Percentiles rank a stretch among this genome's conserved stretches.
Conservation (phyloP, 92 coral and sea anemone genomes). For the Palythoa grandiflora region DNA sequence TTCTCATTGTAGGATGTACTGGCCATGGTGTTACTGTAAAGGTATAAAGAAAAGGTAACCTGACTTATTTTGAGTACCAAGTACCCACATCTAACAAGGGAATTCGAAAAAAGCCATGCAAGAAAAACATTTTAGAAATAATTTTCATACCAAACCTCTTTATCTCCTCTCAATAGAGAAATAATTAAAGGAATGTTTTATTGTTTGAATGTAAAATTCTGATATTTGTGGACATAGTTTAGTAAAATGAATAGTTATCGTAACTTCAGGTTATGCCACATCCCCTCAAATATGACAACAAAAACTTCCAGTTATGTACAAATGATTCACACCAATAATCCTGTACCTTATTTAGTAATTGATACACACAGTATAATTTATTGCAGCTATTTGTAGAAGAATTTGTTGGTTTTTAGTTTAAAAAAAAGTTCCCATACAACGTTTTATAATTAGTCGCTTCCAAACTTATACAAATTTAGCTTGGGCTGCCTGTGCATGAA, state of each 20-base stretch:
- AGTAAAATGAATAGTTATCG: background rate
- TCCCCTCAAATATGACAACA: too few species aligned
- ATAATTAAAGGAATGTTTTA: background rate
- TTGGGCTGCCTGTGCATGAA: background rate
- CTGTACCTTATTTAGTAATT: background rate
- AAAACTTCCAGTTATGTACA: too few species aligned
- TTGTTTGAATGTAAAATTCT: background rate
- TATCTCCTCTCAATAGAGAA: background rate
- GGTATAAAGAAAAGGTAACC: background rate
- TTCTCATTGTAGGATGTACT: conserved; percentile 18
- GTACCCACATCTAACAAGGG: too few species aligned
- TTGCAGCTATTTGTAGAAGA: too few species aligned
- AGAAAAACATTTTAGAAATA: too few species aligned
- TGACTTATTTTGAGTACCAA: background rate
- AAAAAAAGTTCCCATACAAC: too few species aligned
- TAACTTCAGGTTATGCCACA: background rate
- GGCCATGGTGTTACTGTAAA: background rate
- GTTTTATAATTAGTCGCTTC: too few species aligned
- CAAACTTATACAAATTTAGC: too few species aligned
- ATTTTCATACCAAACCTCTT: too few species aligned
- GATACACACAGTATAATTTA: too few species aligned
- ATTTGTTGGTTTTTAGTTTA: too few species aligned
- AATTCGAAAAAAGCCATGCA: too few species aligned
- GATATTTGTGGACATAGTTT: background rate
- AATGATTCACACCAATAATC: background rate